A percentile compares a stretch with the other conserved stretches of the same genome.
phyloP scores from a whole-genome alignment of 2,797 vertebrate species.

The Eulemur rubriventer region DNA sequence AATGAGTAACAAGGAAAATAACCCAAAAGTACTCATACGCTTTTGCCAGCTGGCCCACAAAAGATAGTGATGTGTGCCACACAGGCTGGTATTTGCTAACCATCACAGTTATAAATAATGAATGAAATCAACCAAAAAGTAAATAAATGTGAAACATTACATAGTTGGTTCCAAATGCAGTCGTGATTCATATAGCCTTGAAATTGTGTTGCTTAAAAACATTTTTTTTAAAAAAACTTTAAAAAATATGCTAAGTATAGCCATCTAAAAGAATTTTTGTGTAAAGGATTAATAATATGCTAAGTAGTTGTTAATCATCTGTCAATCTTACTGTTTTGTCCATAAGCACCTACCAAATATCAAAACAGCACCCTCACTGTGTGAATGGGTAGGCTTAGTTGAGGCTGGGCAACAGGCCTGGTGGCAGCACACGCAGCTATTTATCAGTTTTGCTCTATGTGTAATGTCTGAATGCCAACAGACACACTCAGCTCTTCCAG shows the following conservation, averaged over 20 bases:
- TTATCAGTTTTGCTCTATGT: background rate
- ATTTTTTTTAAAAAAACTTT: background rate
- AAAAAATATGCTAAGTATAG: background rate
- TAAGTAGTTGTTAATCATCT: background rate
- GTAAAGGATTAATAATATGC: conserved; percentile 15
- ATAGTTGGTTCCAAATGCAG: background rate
- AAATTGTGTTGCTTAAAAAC: conserved; percentile 25
- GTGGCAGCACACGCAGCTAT: background rate
- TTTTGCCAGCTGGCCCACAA: background rate
- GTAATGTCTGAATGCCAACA: background rate
- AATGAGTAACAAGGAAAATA: conserved; percentile 30
- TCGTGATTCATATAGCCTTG: background rate
- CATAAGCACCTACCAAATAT: background rate
- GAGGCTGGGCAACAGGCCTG: background rate
- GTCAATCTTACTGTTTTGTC: background rate
- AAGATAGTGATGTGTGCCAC: background rate
- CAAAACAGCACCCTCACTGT: background rate
- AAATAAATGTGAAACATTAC: conserved; percentile 25
- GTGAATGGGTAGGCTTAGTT: background rate
- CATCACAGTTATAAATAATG: background rate
- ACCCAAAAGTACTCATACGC: background rate
- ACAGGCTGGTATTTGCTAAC: background rate
- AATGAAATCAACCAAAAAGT: conserved; percentile 36
- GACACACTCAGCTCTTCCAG: background rate
- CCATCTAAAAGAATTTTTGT: conserved; percentile 19